Conservation (phyloP, 2,113 vertebrate species). For the Paralichthys olivaceus region DNA sequence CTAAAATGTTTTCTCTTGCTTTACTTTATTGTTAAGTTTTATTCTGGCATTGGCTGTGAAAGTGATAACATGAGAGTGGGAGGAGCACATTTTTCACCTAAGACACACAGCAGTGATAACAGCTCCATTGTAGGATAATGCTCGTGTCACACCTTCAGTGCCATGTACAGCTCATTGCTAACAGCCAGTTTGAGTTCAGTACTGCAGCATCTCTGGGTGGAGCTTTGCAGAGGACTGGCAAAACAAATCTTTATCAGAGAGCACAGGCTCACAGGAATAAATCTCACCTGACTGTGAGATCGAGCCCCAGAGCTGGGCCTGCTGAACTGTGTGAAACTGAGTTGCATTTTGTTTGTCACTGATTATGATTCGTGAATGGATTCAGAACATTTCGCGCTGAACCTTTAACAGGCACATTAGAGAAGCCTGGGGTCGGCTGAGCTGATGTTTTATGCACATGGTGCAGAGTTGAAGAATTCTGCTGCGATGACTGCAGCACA, state of each 20-base stretch:
- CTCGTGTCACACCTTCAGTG: constrained; percentile 65
- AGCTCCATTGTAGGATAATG: constrained; percentile 44
- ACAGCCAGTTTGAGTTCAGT: constrained; percentile 40
- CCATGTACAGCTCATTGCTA: constrained; percentile 15
- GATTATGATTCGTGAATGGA: constrained; percentile 16
- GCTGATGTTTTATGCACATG: constrained; percentile 45
- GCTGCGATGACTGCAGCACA: constrained; percentile 17
- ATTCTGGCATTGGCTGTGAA: constrained; percentile 7
- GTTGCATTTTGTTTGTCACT: constrained; percentile 10
- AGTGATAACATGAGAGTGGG: constrained; percentile 9
- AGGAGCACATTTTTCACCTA: constrained; percentile 10
- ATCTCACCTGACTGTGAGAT: constrained; percentile 37
- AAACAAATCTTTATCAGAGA: constrained; percentile 59
- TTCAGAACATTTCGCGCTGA: constrained; percentile 17
- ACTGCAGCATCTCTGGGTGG: constrained; percentile 43
- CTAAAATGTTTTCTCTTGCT: neutral
- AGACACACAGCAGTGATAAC: constrained; percentile 31
- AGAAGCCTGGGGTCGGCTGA: constrained; percentile 12
- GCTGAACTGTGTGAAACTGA: constrained; percentile 3
- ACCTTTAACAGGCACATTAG: constrained; percentile 16
- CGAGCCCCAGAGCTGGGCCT: constrained; percentile 15
- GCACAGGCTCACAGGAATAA: constrained; percentile 23
- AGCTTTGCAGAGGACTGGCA: constrained; percentile 42
- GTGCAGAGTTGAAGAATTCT: constrained; percentile 33
- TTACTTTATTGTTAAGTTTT: constrained; percentile 19